A percentile compares a stretch with the other conserved stretches of the same genome.
These are phyloP conservation scores for Scylla paramamosain DNA, from an alignment of 1,140 invertebrate genomes.

Conservation along the genomic window DNA sequence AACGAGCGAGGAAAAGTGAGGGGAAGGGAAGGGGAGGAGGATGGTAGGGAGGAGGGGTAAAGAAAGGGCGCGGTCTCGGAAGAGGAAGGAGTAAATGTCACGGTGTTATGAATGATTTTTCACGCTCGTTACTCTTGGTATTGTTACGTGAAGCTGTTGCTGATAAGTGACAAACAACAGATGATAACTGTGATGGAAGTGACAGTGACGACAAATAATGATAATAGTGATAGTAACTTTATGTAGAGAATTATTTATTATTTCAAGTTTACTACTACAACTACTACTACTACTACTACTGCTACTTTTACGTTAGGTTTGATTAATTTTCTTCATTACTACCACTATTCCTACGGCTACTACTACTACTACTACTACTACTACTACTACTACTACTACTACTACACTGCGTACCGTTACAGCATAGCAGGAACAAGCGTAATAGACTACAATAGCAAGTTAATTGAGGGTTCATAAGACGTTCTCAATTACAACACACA, in stretches of 20 bases:
- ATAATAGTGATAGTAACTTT: too few species aligned
- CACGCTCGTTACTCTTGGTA: too few species aligned
- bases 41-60: not conserved
- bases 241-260: not conserved
- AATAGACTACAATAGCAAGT: too few species aligned
- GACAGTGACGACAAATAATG: too few species aligned
- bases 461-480: too few species aligned
- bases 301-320: not conserved
- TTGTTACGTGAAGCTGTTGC: too few species aligned
- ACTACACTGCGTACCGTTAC: not conserved
- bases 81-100: not conserved
- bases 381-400: conserved; percentile 35
- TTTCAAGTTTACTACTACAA: not conserved
- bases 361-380: conserved; percentile 35
- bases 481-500: too few species aligned
- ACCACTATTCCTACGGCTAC: not conserved
- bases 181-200: too few species aligned
- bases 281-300: conserved; percentile 18
- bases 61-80: not conserved
- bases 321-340: not conserved
- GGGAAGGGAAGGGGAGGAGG: not conserved
- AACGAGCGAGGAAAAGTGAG: not conserved
- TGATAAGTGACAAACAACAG: too few species aligned
- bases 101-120: too few species aligned
- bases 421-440: too few species aligned